Conservation (phyloP, 2,888 invertebrate species). For the Criorhina ranunculi region DNA sequence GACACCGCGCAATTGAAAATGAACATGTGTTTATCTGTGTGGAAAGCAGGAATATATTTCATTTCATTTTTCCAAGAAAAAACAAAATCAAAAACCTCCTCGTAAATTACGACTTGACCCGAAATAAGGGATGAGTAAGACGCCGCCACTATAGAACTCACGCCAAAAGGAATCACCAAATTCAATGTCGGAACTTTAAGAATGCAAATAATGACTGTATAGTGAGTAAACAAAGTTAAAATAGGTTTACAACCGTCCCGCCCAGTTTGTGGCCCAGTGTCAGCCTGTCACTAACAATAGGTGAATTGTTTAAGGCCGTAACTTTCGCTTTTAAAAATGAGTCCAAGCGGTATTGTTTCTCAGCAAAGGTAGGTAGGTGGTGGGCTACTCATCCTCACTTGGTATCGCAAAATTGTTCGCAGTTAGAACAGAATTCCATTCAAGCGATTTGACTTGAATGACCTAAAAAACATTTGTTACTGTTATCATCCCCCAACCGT, state of each 20-base stretch:
- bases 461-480: conserved; percentile 32
- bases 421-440: conserved; percentile 46
- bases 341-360: conserved; percentile 57
- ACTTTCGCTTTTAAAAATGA: conserved; percentile 69
- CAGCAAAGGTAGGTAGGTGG: conserved; percentile 20
- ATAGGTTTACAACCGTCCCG: conserved; percentile 63
- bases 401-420: conserved; percentile 17
- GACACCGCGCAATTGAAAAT: conserved; percentile 14
- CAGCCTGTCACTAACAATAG: conserved; percentile 33
- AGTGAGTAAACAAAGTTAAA: conserved; percentile 57
- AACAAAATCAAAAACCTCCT: conserved; percentile 24
- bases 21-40: conserved; percentile 55
- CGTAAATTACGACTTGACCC: conserved; percentile 48
- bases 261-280: conserved; percentile 7
- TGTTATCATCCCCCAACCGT: not conserved
- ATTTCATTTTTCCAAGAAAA: conserved; percentile 13
- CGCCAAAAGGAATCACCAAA: conserved; percentile 42
- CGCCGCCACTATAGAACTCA: conserved; percentile 10
- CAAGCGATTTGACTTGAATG: conserved; percentile 34
- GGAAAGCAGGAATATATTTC: conserved; percentile 6
- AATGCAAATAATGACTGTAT: conserved; percentile 57
- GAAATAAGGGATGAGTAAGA: conserved; percentile 30
- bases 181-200: conserved; percentile 43
- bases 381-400: conserved; percentile 9
- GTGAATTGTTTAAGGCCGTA: conserved; percentile 48